These are phyloP conservation scores for Ridgeia piscesae DNA, from an alignment of 1,140 invertebrate species.

Conservation along the genomic window DNA sequence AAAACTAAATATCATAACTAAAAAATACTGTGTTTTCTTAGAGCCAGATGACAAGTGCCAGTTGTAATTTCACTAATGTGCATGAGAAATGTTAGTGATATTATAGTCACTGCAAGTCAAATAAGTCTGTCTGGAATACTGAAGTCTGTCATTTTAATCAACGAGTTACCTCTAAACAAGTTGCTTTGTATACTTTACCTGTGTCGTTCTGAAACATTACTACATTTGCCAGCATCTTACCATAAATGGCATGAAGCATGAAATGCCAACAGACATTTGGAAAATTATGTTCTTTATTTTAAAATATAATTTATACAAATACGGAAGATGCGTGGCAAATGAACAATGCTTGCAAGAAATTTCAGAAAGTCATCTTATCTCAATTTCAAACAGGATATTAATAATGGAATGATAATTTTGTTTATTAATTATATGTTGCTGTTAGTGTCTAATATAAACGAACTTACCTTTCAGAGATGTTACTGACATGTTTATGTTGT, in stretches of 20 bases:
- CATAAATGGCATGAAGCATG: neutral
- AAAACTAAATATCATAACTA: neutral
- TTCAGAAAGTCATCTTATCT: neutral
- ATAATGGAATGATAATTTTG: neutral
- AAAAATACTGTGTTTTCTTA: too few relatives aligned
- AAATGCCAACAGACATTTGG: conserved; percentile 7
- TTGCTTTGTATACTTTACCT: neutral
- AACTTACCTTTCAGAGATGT: neutral
- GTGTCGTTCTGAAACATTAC: neutral
- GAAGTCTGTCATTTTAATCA: neutral
- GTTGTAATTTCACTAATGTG: neutral
- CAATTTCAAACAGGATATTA: neutral
- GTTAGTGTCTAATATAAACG: neutral
- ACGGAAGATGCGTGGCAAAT: neutral
- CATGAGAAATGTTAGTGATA: neutral
- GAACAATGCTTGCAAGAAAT: neutral
- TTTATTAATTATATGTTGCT: neutral
- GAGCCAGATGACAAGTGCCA: neutral
- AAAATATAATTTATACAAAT: neutral
- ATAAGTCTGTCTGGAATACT: neutral
- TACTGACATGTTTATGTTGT: neutral
- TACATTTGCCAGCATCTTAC: neutral
- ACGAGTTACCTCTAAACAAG: too few relatives aligned
- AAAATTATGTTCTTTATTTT: conserved; percentile 7
- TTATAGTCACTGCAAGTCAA: neutral